Percentiles rank a stretch among this genome's conserved stretches.
These are phyloP conservation scores for Dasysyrphus albostriatus DNA, from an alignment of 2,888 invertebrate species.

Conservation along the genomic window DNA sequence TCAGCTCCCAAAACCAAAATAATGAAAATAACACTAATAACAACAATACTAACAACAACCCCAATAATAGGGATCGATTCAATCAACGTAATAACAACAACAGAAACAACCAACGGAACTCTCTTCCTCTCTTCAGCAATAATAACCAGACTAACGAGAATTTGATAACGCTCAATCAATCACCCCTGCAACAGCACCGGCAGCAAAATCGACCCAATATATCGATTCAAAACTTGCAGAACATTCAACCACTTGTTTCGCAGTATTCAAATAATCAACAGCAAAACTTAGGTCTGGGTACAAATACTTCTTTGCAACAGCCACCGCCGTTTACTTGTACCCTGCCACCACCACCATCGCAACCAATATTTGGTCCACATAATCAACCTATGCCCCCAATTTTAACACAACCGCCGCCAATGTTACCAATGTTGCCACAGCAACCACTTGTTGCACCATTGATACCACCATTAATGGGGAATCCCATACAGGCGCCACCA, in stretches of 20 bases:
- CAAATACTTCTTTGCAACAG: constrained; percentile 14
- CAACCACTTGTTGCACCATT: constrained; percentile 39
- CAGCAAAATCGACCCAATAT: constrained; percentile 38
- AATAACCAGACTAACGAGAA: constrained; percentile 69
- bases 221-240: background rate
- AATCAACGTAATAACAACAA: constrained; percentile 78
- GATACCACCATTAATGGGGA: constrained; percentile 77
- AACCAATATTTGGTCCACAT: constrained; percentile 69
- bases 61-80: constrained; percentile 77
- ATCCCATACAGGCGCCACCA: constrained; percentile 82
- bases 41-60: constrained; percentile 20
- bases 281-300: constrained; percentile 28
- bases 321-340: constrained; percentile 45
- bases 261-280: constrained; percentile 44
- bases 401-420: constrained; percentile 32
- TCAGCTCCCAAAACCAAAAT: constrained; percentile 77
- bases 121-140: constrained; percentile 76
- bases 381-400: constrained; percentile 33
- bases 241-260: constrained; percentile 45
- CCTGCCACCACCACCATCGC: constrained; percentile 29
- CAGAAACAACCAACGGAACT: constrained; percentile 76
- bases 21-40: constrained; percentile 39
- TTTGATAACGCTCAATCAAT: constrained; percentile 17
- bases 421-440: constrained; percentile 49
- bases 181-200: constrained; percentile 47